A percentile compares a stretch with the other conserved stretches of the same genome.
phyloP scores from a whole-genome alignment of 2,888 invertebrate genomes.

The Ophioninae sp. region DNA sequence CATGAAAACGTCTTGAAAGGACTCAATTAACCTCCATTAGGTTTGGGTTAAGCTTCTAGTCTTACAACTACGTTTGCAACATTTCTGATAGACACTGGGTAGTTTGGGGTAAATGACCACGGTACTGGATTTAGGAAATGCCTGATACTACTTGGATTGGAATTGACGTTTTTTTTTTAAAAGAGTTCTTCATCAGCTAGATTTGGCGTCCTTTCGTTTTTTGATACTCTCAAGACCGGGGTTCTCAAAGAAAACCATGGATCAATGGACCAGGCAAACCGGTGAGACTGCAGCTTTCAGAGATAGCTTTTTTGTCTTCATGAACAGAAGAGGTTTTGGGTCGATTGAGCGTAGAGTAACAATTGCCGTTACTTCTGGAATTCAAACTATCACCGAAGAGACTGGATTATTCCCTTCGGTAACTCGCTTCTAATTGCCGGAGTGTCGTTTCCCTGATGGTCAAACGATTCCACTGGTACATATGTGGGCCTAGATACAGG shows the following conservation, averaged over 20 bases:
- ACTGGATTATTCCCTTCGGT: constrained; percentile 49
- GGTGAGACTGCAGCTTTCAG: constrained; percentile 1
- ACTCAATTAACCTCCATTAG: not conserved
- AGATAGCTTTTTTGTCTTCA: not conserved
- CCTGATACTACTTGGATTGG: not conserved
- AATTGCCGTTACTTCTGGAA: constrained; percentile 40
- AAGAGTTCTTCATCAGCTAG: not conserved
- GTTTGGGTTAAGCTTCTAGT: not conserved
- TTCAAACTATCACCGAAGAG: constrained; percentile 62
- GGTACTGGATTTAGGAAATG: not conserved
- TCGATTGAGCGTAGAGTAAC: constrained; percentile 4
- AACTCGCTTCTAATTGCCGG: constrained; percentile 68
- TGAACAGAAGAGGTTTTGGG: constrained; percentile 27
- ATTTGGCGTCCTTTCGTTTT: not conserved
- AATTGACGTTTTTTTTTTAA: not conserved
- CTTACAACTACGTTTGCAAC: not conserved
- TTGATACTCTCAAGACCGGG: not conserved
- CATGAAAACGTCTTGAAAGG: not conserved
- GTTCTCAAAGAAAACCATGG: not conserved
- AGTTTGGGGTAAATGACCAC: not conserved
- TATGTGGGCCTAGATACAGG: constrained; percentile 30
- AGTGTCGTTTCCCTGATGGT: constrained; percentile 69
- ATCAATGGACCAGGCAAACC: not conserved
- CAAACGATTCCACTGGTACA: constrained; percentile 52
- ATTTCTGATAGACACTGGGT: not conserved